Conservation (phyloP, 2,797 vertebrate genomes). For the Crax fasciolata region DNA sequence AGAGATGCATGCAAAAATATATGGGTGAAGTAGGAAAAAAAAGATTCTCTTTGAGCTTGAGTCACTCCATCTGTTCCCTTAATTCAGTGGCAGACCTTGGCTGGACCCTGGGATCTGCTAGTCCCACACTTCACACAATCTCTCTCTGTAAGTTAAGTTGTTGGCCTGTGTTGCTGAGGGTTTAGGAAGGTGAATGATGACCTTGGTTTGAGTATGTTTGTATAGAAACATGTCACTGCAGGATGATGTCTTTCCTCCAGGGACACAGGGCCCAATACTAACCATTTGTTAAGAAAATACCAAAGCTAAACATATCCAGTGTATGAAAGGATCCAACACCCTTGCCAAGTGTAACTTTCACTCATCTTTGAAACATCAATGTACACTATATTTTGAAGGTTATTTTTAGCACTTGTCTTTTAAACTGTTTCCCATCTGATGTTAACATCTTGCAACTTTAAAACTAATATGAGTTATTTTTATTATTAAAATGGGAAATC, state of each 20-base stretch:
- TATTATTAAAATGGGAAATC: conserved; percentile 64
- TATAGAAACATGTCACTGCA: conserved; percentile 84
- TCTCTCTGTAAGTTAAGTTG: conserved; percentile 79
- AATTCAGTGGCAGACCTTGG: conserved; percentile 72
- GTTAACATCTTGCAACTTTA: conserved; percentile 74
- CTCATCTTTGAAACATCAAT: conserved; percentile 80
- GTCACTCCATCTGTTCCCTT: conserved; percentile 73
- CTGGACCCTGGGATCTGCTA: conserved; percentile 51
- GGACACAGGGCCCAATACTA: conserved; percentile 77
- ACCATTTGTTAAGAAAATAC: conserved; percentile 82
- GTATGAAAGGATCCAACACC: conserved; percentile 70
- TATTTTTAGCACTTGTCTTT: conserved; percentile 82
- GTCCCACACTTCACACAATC: conserved; percentile 58
- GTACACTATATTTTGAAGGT: conserved; percentile 76
- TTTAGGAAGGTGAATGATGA: conserved; percentile 85
- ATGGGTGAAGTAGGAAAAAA: conserved; percentile 41
- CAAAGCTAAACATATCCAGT: conserved; percentile 81
- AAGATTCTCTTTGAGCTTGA: conserved; percentile 49
- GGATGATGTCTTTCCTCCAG: conserved; percentile 82
- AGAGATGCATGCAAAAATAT: conserved; percentile 60
- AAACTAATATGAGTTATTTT: conserved; percentile 66
- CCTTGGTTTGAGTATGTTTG: conserved; percentile 80
- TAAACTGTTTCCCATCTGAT: conserved; percentile 74
- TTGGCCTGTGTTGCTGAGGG: conserved; percentile 77
- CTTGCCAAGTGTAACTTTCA: conserved; percentile 84